Evolutionary conservation across 2,113 vertebrate species (phyloP).

Genomic region (Lepisosteus osseus): DNA sequence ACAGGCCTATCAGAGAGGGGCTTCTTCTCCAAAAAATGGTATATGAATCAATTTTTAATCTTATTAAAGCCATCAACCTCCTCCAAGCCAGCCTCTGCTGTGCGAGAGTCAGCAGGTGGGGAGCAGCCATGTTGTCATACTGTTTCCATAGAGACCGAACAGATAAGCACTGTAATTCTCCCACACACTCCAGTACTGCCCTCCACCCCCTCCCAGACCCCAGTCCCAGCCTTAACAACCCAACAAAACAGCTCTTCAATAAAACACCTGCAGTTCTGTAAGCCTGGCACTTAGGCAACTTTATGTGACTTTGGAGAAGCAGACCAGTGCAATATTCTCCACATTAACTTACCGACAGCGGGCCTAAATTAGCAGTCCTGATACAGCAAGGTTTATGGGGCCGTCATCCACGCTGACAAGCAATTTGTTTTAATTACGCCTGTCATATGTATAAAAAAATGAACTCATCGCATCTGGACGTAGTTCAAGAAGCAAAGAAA

Average conservation of each 20-base stretch:
- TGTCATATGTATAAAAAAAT: too few relatives aligned
- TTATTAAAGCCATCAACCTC: constrained; percentile 32
- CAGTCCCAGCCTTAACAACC: constrained; percentile 12
- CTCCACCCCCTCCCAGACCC: not conserved
- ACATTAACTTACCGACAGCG: not conserved
- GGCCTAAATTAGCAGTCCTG: not conserved
- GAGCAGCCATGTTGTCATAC: constrained; percentile 55
- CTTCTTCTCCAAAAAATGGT: constrained; percentile 37
- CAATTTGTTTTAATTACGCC: too few relatives aligned
- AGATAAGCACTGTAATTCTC: constrained; percentile 28
- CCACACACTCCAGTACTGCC: not conserved
- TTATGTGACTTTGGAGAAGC: not conserved
- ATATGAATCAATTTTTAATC: constrained; percentile 47
- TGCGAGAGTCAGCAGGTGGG: constrained; percentile 4
- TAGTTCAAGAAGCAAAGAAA: too few relatives aligned
- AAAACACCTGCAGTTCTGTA: not conserved
- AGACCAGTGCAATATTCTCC: not conserved
- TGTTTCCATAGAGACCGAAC: constrained; percentile 42
- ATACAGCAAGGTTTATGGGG: not conserved
- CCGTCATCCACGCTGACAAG: too few relatives aligned
- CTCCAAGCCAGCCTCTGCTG: not conserved
- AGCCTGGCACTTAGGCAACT: constrained; percentile 16
- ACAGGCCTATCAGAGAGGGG: too few relatives aligned
- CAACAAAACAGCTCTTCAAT: constrained; percentile 11
- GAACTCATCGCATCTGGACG: too few relatives aligned